Base-by-base conservation (phyloP, 1,140 invertebrate species). In the Gryllus bimaculatus region DNA sequence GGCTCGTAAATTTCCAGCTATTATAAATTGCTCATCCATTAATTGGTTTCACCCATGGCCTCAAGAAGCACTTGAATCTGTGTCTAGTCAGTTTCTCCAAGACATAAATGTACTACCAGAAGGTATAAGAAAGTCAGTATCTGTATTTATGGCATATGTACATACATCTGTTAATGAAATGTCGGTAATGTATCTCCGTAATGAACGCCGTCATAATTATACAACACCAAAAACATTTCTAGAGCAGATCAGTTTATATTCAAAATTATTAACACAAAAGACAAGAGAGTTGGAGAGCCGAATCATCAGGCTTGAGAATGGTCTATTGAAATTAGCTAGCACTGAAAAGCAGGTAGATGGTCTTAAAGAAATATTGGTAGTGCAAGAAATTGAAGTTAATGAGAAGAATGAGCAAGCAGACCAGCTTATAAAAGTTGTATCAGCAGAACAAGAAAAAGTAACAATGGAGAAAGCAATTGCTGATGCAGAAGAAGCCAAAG, bases 11-110 rank as follows among this genome's bases (percentile, higher is more conserved):
- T 98, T 98, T 87, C 97, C 97, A 8, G 95, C 96, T 7, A 87
- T 98, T 20, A 92, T 96, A 10, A 98, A 96, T 87, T 97, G 95
- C 83, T 96, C 96, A 0, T 91, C 92, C 10, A 97, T 98, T 78
- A 92, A 98, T 86, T 98, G 96, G 96, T 98, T 98, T 85, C 95
- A 98, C 84, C 94, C 96, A 87, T 98, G 97, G 96, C 96, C 97
- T 0, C 90, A 92, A 84, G 92, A 96, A 83, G 97, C 97, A 10
- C 85, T 98, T 77, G 90, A 94, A 82, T 97, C 95, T 78, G 97
- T 98, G 1, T 96, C 95, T 47, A 88, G 89, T 79, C 88, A 92
- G 80, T 98, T 98, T 85, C 87, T 98, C 18, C 86, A 90, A 39
- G 92, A 95, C 84, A 90, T 95, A 8, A 88, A 92, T 77, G 89